A percentile compares a stretch with the other conserved stretches of the same genome.
phyloP scores from a whole-genome alignment of 2,797 vertebrate species.

The Diplodus puntazzo region DNA sequence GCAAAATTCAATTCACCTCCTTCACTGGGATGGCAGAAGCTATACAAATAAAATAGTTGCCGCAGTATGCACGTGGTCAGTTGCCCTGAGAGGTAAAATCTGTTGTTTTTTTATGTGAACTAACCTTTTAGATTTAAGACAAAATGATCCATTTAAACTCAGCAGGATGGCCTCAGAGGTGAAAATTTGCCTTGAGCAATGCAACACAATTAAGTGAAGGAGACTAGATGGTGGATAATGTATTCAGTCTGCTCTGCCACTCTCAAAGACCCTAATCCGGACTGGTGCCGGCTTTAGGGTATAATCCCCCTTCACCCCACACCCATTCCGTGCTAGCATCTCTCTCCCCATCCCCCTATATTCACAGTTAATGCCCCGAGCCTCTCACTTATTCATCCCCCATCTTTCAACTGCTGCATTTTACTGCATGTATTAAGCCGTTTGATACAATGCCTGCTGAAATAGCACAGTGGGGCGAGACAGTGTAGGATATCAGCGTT shows the following conservation, averaged over 20 bases:
- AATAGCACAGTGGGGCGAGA: conserved; percentile 7
- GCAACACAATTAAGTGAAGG: conserved; percentile 32
- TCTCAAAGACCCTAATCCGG: conserved; percentile 58
- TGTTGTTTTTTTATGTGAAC: neutral
- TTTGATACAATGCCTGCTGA: conserved; percentile 38
- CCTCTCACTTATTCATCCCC: conserved; percentile 53
- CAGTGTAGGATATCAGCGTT: conserved; percentile 10
- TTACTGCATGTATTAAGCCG: conserved; percentile 53
- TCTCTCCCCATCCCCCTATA: conserved; percentile 61
- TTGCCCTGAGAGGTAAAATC: neutral
- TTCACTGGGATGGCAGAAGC: neutral
- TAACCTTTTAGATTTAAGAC: neutral
- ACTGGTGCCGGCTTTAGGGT: conserved; percentile 63
- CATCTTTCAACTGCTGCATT: conserved; percentile 48
- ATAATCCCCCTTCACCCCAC: conserved; percentile 72
- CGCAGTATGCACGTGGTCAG: neutral
- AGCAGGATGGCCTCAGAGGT: conserved; percentile 8
- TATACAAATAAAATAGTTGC: neutral
- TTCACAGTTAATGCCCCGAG: conserved; percentile 33
- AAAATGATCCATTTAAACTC: neutral
- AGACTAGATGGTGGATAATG: conserved; percentile 56
- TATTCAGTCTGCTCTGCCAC: conserved; percentile 56
- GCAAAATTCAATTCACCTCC: neutral
- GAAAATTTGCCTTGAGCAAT: conserved; percentile 21
- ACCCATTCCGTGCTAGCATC: conserved; percentile 52